Evolutionary conservation across 2,888 invertebrate genomes (phyloP), one percentile per base, ranked within the genome.

Genomic region (Pachycephus smyrnensis): DNA sequence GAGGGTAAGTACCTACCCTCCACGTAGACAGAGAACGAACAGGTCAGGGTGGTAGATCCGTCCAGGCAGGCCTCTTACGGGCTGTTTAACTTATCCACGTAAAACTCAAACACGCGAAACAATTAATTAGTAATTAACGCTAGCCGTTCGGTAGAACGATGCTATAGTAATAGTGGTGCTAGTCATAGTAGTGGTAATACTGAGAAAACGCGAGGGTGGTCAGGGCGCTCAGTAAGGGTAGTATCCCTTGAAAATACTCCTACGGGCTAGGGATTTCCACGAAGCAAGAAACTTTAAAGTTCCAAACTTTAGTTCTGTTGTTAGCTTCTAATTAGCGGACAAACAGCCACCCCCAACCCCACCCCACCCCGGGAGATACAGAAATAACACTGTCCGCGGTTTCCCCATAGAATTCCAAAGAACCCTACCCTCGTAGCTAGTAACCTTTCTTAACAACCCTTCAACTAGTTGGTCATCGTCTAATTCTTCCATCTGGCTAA

Each of bases 281-380:
- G 83, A 83, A 86, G 82, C 89, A 90, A 91, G 90, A 91, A 91
- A 91, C 90, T 91, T 90, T 89, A 88, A 89, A 90, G 87, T 91
- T 91, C 76, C 79, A 77, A 90, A 90, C 88, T 90, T 89, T 84
- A 87, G 87, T 88, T 89, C 86, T 83, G 84, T 87, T 89, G 90
- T 91, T 91, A 90, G 89, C 90, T 91, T 90, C 89, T 90, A 91
- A 91, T 91, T 91, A 91, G 89, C 88, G 88, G 90, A 90, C 90
- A 91, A 91, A 91, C 89, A 91, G 88, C 87, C 86, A 30, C 30
- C 12, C n/a, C 12, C 12, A 12, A 12, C 15, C 40, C 40, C 0
- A 40, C 12, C 36, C 36, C 0, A 12, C 35, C 40, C 87, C 85
- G 84, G 85, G 83, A 87, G 86, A 87, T 89, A 87, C 83, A 85